Evolutionary conservation across 2,113 vertebrate species (phyloP).

Genomic region (Meriones unguiculatus): DNA sequence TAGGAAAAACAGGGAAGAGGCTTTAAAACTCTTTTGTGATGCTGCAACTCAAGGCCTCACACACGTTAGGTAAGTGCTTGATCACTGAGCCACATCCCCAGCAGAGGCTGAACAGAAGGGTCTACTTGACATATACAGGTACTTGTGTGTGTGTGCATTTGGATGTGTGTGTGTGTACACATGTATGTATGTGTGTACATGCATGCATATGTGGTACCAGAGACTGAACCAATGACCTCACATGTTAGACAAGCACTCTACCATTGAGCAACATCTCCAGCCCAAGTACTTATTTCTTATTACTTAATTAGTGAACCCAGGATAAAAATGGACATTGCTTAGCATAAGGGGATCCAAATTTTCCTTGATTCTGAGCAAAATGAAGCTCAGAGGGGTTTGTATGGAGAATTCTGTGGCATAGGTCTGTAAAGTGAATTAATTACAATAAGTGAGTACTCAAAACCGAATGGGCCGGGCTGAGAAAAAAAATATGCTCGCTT

Average conservation of each 20-base stretch:
- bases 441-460: slow-evolving; percentile 57
- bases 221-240: background rate
- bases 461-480: slow-evolving; percentile 63
- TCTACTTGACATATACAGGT: background rate
- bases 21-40: background rate
- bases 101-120: background rate
- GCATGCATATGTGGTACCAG: background rate
- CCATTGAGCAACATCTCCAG: background rate
- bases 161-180: background rate
- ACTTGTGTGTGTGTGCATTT: background rate
- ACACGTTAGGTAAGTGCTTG: background rate
- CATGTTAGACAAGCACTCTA: background rate
- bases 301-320: background rate
- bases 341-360: background rate
- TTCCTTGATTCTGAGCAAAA: slow-evolving; percentile 5
- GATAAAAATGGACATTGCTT: background rate
- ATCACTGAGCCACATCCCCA: background rate
- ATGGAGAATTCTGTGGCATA: background rate
- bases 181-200: background rate
- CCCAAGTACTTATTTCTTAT: background rate
- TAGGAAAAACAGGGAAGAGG: background rate
- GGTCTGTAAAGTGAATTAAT: slow-evolving; percentile 66
- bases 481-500: slow-evolving; percentile 63
- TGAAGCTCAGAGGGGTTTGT: background rate
- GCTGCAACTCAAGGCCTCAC: background rate